A percentile compares a stretch with the other conserved stretches of the same genome.
Conservation (phyloP, 2,888 invertebrate genomes). For the Melanargia galathea region DNA sequence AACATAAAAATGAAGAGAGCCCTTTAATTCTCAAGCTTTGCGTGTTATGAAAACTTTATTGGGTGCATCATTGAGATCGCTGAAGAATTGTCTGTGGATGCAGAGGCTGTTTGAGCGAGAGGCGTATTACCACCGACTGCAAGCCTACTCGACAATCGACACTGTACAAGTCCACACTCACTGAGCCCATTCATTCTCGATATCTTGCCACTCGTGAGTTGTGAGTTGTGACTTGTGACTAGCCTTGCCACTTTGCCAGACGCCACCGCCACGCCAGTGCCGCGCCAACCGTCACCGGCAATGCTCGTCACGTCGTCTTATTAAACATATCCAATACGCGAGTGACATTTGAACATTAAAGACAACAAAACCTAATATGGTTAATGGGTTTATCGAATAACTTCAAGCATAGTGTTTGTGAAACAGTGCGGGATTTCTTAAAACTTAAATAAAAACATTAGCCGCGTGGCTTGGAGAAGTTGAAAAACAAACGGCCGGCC, state of each 20-base stretch:
- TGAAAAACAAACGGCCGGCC: slow-evolving; percentile 66
- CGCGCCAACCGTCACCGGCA: slow-evolving; percentile 66
- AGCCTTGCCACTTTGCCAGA: slow-evolving; percentile 8
- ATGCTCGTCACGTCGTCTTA: slow-evolving; percentile 54
- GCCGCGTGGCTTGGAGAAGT: slow-evolving; percentile 59
- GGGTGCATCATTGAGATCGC: background rate
- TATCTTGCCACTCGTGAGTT: slow-evolving; percentile 48
- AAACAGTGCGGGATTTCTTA: slow-evolving; percentile 59
- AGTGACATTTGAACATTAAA: slow-evolving; percentile 52
- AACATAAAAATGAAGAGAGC: background rate
- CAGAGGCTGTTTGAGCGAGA: slow-evolving; percentile 55
- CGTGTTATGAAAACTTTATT: background rate
- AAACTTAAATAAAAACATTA: slow-evolving; percentile 45
- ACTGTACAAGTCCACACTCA: slow-evolving; percentile 8
- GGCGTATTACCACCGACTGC: slow-evolving; percentile 48
- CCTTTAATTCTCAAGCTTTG: background rate
- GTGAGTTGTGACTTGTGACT: background rate
- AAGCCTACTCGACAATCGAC: slow-evolving; percentile 46
- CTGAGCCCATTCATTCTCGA: slow-evolving; percentile 63
- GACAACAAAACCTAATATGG: slow-evolving; percentile 49
- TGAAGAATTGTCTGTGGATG: background rate
- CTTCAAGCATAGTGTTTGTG: slow-evolving; percentile 67
- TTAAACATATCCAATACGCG: slow-evolving; percentile 51
- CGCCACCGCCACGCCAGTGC: slow-evolving; percentile 66
- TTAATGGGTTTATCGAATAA: slow-evolving; percentile 56